Evolutionary conservation across 2,888 invertebrate genomes (phyloP).

Genomic region (Nemoura dubitans): DNA sequence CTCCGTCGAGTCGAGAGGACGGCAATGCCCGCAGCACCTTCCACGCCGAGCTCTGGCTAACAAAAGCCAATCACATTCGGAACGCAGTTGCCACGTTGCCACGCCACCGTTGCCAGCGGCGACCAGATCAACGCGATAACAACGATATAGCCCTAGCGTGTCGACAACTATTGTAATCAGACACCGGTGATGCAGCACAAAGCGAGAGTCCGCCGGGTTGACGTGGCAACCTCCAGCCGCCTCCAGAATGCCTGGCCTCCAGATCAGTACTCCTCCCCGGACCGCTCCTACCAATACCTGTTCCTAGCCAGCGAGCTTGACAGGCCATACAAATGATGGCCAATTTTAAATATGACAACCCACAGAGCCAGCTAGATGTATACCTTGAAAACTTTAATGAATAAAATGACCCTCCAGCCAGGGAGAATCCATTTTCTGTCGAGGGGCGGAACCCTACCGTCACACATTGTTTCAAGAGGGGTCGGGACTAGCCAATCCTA

Average conservation of each 20-base stretch:
- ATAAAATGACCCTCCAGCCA: slow-evolving; percentile 47
- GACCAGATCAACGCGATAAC: not conserved
- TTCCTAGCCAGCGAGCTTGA: slow-evolving; percentile 47
- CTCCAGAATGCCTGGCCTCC: slow-evolving; percentile 41
- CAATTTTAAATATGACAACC: slow-evolving; percentile 53
- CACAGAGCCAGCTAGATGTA: slow-evolving; percentile 31
- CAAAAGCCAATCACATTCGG: slow-evolving; percentile 48
- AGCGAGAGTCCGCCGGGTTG: slow-evolving; percentile 18
- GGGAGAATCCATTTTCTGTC: slow-evolving; percentile 48
- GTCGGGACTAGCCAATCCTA: slow-evolving; percentile 47
- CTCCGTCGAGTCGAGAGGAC: slow-evolving; percentile 19
- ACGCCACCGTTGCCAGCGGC: slow-evolving; percentile 43
- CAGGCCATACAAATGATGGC: slow-evolving; percentile 53
- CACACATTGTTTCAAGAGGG: slow-evolving; percentile 55
- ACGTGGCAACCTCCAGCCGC: slow-evolving; percentile 49
- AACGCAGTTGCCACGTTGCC: slow-evolving; percentile 50
- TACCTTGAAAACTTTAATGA: slow-evolving; percentile 48
- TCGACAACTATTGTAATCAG: slow-evolving; percentile 41
- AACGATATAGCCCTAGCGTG: slow-evolving; percentile 38
- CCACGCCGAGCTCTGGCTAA: slow-evolving; percentile 33
- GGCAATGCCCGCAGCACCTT: slow-evolving; percentile 7
- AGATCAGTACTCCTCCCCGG: slow-evolving; percentile 48
- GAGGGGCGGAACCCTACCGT: slow-evolving; percentile 51
- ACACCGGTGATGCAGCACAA: slow-evolving; percentile 44
- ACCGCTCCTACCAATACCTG: slow-evolving; percentile 48